Evolutionary conservation across 2,113 vertebrate genomes (phyloP).

Genomic region (Pelecanus crispus): DNA sequence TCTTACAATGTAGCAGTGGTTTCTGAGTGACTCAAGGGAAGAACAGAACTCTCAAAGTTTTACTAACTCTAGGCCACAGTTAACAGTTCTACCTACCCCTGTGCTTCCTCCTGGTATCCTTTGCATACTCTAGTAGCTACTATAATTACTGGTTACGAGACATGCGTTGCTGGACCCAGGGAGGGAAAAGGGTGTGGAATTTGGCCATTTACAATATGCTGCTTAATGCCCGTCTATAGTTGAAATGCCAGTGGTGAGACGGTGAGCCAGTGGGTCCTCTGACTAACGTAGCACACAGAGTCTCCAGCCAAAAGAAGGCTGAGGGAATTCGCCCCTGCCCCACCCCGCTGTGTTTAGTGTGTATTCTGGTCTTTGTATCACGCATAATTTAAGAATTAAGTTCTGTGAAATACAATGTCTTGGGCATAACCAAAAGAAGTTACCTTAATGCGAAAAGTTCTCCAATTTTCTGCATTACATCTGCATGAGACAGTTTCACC

Average conservation of each 20-base stretch:
- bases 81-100: background rate
- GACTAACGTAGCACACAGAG: background rate
- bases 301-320: background rate
- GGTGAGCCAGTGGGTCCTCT: background rate
- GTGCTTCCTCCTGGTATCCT: background rate
- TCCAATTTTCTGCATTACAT: conserved; percentile 98
- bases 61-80: background rate
- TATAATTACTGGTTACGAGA: background rate
- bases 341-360: background rate
- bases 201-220: background rate
- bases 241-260: background rate
- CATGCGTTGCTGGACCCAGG: background rate
- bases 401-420: background rate
- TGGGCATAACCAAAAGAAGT: background rate
- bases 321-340: background rate
- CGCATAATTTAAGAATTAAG: background rate
- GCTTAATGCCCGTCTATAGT: background rate
- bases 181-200: background rate
- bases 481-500: conserved; percentile 90
- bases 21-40: background rate
- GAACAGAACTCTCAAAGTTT: background rate
- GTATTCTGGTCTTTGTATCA: background rate
- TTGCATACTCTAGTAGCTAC: background rate
- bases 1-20: background rate
- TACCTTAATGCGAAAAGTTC: conserved; percentile 94